Percentiles rank a stretch among this genome's conserved stretches.
phyloP scores from a whole-genome alignment of 2,113 vertebrate species.

The Engystomops pustulosus region DNA sequence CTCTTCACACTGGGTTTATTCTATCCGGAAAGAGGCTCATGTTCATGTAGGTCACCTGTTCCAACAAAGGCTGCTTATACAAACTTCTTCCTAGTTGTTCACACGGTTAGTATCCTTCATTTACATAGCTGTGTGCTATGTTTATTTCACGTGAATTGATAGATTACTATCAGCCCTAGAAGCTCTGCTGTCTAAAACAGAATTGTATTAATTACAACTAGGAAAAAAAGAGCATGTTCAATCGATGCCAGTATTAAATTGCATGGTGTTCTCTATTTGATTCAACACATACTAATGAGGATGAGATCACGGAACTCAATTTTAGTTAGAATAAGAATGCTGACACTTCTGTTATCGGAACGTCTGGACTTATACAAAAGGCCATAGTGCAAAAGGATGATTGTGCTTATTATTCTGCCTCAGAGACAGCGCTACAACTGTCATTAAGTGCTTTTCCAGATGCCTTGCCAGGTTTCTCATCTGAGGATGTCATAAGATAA shows the following conservation, averaged over 20 bases:
- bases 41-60: conserved; percentile 3
- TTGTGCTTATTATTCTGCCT: conserved; percentile 28
- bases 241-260: neutral
- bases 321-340: neutral
- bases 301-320: conserved; percentile 8
- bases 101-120: neutral
- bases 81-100: neutral
- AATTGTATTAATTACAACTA: neutral
- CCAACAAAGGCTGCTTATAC: neutral
- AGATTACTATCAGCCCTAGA: neutral
- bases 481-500: conserved; percentile 6
- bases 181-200: neutral
- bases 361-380: conserved; percentile 9
- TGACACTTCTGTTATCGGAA: conserved; percentile 18
- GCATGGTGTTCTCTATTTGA: neutral
- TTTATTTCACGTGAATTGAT: neutral
- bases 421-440: conserved; percentile 1
- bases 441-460: conserved; percentile 35
- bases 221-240: neutral
- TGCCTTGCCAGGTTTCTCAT: conserved; percentile 42
- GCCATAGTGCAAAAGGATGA: conserved; percentile 24
- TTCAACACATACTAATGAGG: conserved; percentile 22
- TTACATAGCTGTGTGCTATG: conserved; percentile 1
- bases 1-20: neutral
- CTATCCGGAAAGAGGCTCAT: neutral